A percentile compares a stretch with the other conserved stretches of the same genome.
phyloP scores from a whole-genome alignment of 2,113 vertebrate genomes.

The Hystrix brachyura region DNA sequence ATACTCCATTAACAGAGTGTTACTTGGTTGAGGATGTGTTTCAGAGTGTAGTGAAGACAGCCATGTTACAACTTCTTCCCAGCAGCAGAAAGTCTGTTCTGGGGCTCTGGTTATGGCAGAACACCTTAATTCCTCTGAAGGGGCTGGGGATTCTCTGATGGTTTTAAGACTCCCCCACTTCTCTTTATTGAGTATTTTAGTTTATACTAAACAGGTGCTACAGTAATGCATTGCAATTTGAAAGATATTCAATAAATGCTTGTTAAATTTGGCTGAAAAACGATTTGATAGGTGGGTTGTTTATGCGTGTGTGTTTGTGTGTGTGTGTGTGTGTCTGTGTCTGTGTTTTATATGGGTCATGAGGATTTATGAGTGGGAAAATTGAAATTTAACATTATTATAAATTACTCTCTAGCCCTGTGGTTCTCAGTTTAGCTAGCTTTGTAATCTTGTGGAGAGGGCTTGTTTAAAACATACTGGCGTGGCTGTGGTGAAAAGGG shows the following conservation, averaged over 20 bases:
- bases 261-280: background rate
- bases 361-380: slow-evolving; percentile 39
- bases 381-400: background rate
- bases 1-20: background rate
- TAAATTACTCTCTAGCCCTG: background rate
- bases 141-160: background rate
- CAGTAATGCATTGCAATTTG: background rate
- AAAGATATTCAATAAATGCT: background rate
- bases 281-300: background rate
- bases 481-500: too few species aligned
- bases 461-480: background rate
- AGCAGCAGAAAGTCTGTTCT: background rate
- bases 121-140: background rate
- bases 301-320: background rate
- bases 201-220: slow-evolving; percentile 8
- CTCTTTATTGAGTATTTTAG: background rate
- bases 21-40: slow-evolving; percentile 45
- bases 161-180: background rate
- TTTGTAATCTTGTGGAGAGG: background rate
- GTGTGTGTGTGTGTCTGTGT: background rate
- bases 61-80: slow-evolving; percentile 22
- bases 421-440: background rate
- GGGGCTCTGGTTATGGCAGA: background rate
- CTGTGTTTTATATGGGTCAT: background rate
- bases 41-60: background rate